Evolutionary conservation across 1,140 invertebrate species (phyloP), one percentile per base, ranked within the genome.

Genomic region (Meteorus sp.): DNA sequence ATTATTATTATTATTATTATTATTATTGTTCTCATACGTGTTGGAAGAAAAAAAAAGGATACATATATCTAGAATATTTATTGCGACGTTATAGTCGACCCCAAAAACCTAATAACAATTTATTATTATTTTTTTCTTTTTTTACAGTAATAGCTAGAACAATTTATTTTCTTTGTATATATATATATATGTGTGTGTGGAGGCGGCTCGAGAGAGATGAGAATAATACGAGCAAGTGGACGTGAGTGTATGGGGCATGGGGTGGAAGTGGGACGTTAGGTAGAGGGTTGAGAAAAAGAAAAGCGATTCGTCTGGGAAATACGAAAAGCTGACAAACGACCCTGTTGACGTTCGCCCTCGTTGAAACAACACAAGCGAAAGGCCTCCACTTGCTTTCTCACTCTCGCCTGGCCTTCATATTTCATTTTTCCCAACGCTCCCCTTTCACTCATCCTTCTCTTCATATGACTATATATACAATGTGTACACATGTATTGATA

Each of bases 321-420:
- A 63, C 60, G 63, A 59, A 59, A 63, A 62, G 64, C 69, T 73
- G 72, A 75, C 73, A 73, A 73, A 75, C 72, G 73, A 75, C 66
- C 68, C 69, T 68, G 72, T 72, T 74, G 73, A 75, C 72, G 71
- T 73, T 72, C 63, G 64, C 72, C 67, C 72, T 70, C 66, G 59
- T 61, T 63, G 66, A 65, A 68, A 69, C 69, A 72, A 74, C 72
- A 73, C 70, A 55, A 50, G 41, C 47, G 29, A 62, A 62, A 60
- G 56, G 56, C 60, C 58, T 53, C 59, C n/a, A n/a, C n/a, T n/a
- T n/a, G n/a, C n/a, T n/a, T n/a, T n/a, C 51, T 63, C 56, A 23
- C 27, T 59, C 56, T 58, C 33, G 52, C 55, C 59, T 61, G 41
- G 54, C 67, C 58, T 64, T 69, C 71, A 74, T 72, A 75, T 73